phyloP scores from a whole-genome alignment of 2,113 vertebrate genomes.

The Chamaea fasciata region DNA sequence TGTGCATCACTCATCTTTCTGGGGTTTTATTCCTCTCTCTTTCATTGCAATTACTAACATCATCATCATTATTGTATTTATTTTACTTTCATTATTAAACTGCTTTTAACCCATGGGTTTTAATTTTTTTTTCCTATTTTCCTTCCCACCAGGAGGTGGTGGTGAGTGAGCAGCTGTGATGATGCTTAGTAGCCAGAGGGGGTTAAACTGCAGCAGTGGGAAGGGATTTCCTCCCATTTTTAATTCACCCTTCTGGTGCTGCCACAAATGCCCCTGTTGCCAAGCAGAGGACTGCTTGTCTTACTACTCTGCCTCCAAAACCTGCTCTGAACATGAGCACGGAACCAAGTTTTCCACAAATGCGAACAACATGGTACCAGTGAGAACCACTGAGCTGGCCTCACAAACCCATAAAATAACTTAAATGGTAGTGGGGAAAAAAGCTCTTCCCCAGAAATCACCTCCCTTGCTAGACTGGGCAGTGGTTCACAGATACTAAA shows the following conservation, averaged over 20 bases:
- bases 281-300: not conserved
- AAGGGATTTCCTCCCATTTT: not conserved
- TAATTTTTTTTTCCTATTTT: not conserved
- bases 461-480: not conserved
- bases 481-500: not conserved
- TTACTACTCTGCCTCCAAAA: not conserved
- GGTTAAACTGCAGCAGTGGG: not conserved
- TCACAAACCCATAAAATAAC: not conserved
- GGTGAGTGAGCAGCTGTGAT: not conserved
- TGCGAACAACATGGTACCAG: not conserved
- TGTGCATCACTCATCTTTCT: not conserved
- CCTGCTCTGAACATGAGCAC: not conserved
- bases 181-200: not conserved
- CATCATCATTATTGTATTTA: not conserved
- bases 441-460: not conserved
- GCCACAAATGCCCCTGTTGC: rapidly evolving
- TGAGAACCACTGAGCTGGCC: not conserved
- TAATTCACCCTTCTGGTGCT: not conserved
- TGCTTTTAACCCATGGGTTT: not conserved
- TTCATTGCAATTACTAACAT: not conserved
- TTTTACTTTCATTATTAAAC: not conserved
- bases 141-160: not conserved
- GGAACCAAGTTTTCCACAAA: not conserved
- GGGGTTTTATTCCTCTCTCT: not conserved
- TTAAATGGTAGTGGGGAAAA: rapidly evolving